These are phyloP conservation scores for Lepidotrigona ventralis DNA, from an alignment of 1,140 invertebrate species.

Conservation along the genomic window DNA sequence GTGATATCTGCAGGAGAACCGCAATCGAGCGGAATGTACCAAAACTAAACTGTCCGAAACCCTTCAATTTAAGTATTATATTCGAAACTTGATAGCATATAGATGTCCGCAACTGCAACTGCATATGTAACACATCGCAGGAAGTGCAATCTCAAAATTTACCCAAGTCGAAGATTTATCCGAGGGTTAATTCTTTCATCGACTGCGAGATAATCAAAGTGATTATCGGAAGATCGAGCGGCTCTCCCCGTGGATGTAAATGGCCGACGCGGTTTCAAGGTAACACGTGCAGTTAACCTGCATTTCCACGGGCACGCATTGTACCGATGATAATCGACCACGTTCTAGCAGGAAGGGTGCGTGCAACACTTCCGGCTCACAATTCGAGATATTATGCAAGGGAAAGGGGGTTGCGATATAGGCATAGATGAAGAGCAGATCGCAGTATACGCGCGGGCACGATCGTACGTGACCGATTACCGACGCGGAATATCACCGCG, in stretches of 20 bases:
- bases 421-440: slow-evolving; percentile 24
- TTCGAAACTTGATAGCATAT: too few relatives aligned
- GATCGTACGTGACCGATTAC: slow-evolving; percentile 50
- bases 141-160: not conserved
- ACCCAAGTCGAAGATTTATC: fast-evolving
- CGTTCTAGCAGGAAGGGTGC: not conserved
- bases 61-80: too few relatives aligned
- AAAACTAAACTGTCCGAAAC: too few relatives aligned
- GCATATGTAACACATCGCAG: not conserved
- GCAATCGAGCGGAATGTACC: too few relatives aligned
- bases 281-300: slow-evolving; percentile 12
- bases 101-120: too few relatives aligned
- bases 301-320: slow-evolving; percentile 16
- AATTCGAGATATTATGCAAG: slow-evolving; percentile 23
- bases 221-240: not conserved
- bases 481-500: slow-evolving; percentile 5
- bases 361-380: slow-evolving; percentile 30
- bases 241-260: not conserved
- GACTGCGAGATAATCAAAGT: not conserved
- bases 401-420: not conserved
- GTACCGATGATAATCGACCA: slow-evolving; percentile 20
- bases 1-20: too few relatives aligned
- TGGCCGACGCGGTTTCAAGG: too few relatives aligned
- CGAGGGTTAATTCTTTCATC: not conserved
- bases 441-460: not conserved